Conservation (phyloP, 2,888 invertebrate genomes). For the Mythimna albipuncta region DNA sequence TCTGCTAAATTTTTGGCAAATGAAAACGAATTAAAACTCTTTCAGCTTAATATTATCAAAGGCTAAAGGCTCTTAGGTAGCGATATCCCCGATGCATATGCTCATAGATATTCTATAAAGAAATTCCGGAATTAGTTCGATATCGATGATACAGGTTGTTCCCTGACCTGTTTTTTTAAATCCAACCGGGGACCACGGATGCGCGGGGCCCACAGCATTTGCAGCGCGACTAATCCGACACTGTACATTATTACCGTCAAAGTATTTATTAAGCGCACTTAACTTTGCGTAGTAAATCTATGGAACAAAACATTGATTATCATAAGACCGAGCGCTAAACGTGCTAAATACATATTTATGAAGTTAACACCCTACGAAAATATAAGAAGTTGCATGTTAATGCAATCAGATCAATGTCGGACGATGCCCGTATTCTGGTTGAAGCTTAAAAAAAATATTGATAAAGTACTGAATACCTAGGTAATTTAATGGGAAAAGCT, state of each 20-base stretch:
- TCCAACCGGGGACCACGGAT: too few relatives aligned
- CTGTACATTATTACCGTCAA: conserved; percentile 30
- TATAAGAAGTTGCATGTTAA: conserved; percentile 53
- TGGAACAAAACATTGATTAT: conserved; percentile 66
- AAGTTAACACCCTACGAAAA: conserved; percentile 62
- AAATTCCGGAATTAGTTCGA: too few relatives aligned
- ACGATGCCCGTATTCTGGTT: conserved; percentile 47
- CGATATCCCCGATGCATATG: too few relatives aligned
- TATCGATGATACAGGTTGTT: too few relatives aligned
- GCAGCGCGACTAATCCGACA: too few relatives aligned
- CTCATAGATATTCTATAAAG: too few relatives aligned
- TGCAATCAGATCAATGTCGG: conserved; percentile 57
- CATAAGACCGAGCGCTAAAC: conserved; percentile 46
- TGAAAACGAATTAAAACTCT: too few relatives aligned
- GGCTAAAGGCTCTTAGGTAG: too few relatives aligned
- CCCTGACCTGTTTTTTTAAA: too few relatives aligned
- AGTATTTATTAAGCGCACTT: conserved; percentile 51
- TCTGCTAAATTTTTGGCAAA: too few relatives aligned
- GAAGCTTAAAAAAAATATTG: not conserved
- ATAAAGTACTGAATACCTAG: not conserved
- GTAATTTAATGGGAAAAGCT: not conserved
- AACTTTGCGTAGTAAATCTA: conserved; percentile 53
- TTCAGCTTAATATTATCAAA: too few relatives aligned
- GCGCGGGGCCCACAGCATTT: too few relatives aligned
- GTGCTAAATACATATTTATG: conserved; percentile 74